These are phyloP conservation scores for Cavia aperea DNA, from an alignment of 2,113 vertebrate species.

Conservation along the genomic window DNA sequence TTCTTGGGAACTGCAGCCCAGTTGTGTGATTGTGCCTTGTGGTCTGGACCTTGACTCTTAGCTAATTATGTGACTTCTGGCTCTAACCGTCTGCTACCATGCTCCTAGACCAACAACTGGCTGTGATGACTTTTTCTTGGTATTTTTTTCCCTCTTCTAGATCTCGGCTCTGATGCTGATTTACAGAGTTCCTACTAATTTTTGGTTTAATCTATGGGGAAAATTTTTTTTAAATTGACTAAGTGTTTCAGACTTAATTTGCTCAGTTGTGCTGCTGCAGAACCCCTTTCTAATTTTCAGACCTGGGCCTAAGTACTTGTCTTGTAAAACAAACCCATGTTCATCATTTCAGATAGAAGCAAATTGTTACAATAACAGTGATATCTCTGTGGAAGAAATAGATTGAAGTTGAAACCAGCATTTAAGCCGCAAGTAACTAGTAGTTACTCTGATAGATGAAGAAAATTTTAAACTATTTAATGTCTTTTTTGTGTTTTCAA, in stretches of 20 bases:
- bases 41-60: constrained; percentile 6
- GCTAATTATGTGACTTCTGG: constrained; percentile 13
- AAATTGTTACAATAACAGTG: background rate
- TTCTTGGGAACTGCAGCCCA: background rate
- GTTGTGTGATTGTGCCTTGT: background rate
- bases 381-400: background rate
- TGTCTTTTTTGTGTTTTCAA: background rate
- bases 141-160: background rate
- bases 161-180: background rate
- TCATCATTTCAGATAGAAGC: background rate
- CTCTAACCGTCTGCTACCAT: background rate
- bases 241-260: constrained; percentile 3
- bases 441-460: background rate
- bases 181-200: background rate
- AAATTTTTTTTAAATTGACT: background rate
- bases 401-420: background rate
- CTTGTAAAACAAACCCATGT: background rate
- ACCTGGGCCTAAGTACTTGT: background rate
- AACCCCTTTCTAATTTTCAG: background rate
- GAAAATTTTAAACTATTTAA: background rate
- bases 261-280: background rate
- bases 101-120: background rate
- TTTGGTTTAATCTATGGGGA: background rate
- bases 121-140: background rate
- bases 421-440: background rate